Evolutionary conservation across 2,888 invertebrate genomes (phyloP).

Genomic region (Leptura quadrifasciata): DNA sequence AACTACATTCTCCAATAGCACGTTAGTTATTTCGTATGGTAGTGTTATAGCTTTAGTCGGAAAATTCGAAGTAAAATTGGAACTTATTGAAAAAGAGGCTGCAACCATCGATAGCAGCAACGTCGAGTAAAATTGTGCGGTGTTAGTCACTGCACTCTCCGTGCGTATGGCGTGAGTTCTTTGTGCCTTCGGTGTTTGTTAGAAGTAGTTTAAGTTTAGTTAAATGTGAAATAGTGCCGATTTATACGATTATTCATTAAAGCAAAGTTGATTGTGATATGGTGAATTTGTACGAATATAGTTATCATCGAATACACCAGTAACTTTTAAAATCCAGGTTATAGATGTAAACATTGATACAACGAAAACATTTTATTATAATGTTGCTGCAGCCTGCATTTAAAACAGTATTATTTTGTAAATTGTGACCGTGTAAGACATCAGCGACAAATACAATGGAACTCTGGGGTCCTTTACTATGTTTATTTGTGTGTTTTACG

Average conservation of each 20-base stretch:
- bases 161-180: constrained; percentile 41
- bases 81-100: constrained; percentile 6
- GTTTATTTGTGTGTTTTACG: constrained; percentile 39
- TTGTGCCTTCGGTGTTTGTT: constrained; percentile 43
- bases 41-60: background rate
- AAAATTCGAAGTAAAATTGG: background rate
- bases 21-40: background rate
- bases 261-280: constrained; percentile 34
- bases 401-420: constrained; percentile 30
- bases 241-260: constrained; percentile 5
- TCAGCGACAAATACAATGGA: constrained; percentile 45
- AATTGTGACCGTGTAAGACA: constrained; percentile 17
- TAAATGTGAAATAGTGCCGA: constrained; percentile 38
- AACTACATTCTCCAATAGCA: background rate
- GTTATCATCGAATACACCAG: constrained; percentile 23
- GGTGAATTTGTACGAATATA: constrained; percentile 9
- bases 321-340: constrained; percentile 33
- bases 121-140: constrained; percentile 31
- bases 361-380: constrained; percentile 41
- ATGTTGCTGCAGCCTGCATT: constrained; percentile 42
- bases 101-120: constrained; percentile 5
- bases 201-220: constrained; percentile 36
- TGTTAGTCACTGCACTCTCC: constrained; percentile 31
- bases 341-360: constrained; percentile 44
- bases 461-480: constrained; percentile 40